Base-by-base conservation (phyloP, 2,113 vertebrate species). In the Hippocampus mohnikei region DNA sequence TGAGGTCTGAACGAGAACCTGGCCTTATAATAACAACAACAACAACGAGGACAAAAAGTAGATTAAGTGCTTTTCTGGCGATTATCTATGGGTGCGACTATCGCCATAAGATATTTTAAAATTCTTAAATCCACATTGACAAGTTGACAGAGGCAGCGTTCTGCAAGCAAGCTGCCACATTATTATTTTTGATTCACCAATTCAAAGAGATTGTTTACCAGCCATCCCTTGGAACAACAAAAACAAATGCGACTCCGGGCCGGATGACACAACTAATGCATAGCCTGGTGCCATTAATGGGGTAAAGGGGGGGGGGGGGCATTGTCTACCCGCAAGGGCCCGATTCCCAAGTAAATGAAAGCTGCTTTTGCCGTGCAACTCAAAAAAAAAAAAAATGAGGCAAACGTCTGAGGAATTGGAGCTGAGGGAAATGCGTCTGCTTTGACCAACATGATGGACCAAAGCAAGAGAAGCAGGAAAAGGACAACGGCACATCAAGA, bases 51-150 rank as follows among this genome's bases (percentile, higher is more conserved):
- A 8, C 15, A 76, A 67, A 67, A 64, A 84, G 53, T 18, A 61
- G 65, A 80, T 74, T 23, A 41, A 70, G 37, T 70, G 18, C 5
- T 62, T 72, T 50, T 58, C 10, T 70, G 25, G 9, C 11, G 27
- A 3, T n/a, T n/a, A n/a, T n/a, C n/a, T n/a, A n/a, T n/a, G 21
- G 29, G 5, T 33, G 29, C 29, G 29, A 33, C 29, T 33, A 33
- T 33, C 4, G 5, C 29, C 29, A 33, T 33, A 53, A 53, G 21
- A 53, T n/a, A 23, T n/a, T 53, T 21, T 53, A n/a, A 8, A 27
- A 27, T 27, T 29, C 29, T 29, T 0, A 53, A n/a, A n/a, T n/a
- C 52, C 21, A n/a, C 21, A n/a, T 10, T 53, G 52, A 21, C 52
- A 53, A 10, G 21, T 53, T 53, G 52, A n/a, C 52, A 23, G 21